Percentiles rank a stretch among this genome's conserved stretches.
phyloP scores from a whole-genome alignment of 2,113 vertebrate species.

The Ammodramus savannarum region DNA sequence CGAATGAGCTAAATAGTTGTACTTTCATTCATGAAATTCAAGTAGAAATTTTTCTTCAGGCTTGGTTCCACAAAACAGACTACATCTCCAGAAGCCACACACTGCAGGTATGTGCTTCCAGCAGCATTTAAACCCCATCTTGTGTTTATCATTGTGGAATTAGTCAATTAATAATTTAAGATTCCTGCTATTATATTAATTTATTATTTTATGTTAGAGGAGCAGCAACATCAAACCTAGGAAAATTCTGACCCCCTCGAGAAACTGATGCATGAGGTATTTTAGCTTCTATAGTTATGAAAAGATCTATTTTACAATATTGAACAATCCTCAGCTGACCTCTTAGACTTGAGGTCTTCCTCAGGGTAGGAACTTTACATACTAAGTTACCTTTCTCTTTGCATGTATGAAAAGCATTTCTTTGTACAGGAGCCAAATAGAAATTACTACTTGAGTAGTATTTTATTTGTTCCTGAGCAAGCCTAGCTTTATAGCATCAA shows the following conservation, averaged over 20 bases:
- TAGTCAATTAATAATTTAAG: not conserved
- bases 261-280: not conserved
- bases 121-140: not conserved
- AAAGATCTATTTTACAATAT: not conserved
- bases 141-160: not conserved
- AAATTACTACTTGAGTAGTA: not conserved
- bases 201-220: not conserved
- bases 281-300: not conserved
- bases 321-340: not conserved
- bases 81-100: not conserved
- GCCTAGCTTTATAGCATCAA: not conserved
- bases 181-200: not conserved
- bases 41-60: not conserved
- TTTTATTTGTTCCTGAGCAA: not conserved
- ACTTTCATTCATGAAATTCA: not conserved
- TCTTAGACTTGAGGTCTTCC: not conserved
- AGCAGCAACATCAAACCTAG: not conserved
- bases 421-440: not conserved
- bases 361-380: not conserved
- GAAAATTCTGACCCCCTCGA: not conserved
- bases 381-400: not conserved
- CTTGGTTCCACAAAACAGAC: not conserved
- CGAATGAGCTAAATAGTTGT: not conserved
- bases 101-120: not conserved
- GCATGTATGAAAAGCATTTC: not conserved